Base-by-base conservation (phyloP, 2,888 invertebrate species). In the Chelonus formosanus region DNA sequence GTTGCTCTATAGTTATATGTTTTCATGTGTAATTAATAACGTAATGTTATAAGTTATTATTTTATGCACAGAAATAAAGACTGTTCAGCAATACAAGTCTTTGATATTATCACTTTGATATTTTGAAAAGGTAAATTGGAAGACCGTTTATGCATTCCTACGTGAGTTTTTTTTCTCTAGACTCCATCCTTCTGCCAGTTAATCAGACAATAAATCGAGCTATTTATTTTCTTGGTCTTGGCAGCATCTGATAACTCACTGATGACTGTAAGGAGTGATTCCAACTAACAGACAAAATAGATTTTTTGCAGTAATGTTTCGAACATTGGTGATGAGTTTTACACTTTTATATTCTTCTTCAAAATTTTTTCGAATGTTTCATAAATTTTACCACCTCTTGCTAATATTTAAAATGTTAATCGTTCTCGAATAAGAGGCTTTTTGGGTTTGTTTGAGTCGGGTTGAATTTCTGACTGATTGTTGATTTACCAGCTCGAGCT, bases 241-340 rank as follows among this genome's bases (percentile, higher is more conserved):
- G 47, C 93, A 20, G 2, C 20, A 20, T 20, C 20, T 20, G 20
- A 20, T 20, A 20, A 20, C 20, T 20, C 20, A 20, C 20, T 20
- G 20, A 20, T 20, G 20, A 20, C 20, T 20, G 20, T 20, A 20
- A 20, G 20, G 20, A 20, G 20, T 20, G 20, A 20, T 20, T 20
- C 20, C 2, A 20, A 20, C 20, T 20, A 20, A 20, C 20, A 20
- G 79, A 71, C 91, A 91, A 72, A 90, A 88, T 72, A 94, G 86
- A 81, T 90, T 92, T 78, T 92, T 93, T 6, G 90, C 89, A 0
- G 93, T 93, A 62, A 89, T 86, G 74, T 91, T 92, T 48, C 91
- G 90, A 10, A 20, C 20, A 20, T 20, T 20, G 20, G 20, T 20
- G 20, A 20, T 20, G 2, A 20, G 20, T 20, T 20, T 88, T 71